Evolutionary conservation across 2,888 invertebrate species (phyloP).

Genomic region (Eupithecia pulchellata): DNA sequence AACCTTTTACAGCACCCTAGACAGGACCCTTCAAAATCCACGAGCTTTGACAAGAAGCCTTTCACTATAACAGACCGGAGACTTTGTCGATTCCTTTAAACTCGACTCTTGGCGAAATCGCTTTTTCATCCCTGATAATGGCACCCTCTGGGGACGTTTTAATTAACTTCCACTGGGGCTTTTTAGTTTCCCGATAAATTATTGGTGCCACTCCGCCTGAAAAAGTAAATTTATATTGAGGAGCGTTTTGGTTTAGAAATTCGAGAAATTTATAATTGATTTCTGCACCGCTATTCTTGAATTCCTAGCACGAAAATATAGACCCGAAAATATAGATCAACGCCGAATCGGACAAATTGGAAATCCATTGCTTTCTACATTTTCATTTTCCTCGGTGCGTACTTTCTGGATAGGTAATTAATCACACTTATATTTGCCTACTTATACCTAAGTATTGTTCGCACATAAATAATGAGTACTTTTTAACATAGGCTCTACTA

Average conservation of each 20-base stretch:
- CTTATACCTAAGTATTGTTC: no score
- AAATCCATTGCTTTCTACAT: background rate
- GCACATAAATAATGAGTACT: no score
- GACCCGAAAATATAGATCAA: background rate
- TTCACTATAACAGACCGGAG: slow-evolving; percentile 69
- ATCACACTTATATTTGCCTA: no score
- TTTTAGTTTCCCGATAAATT: slow-evolving; percentile 74
- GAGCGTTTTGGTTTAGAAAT: background rate
- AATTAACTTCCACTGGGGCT: slow-evolving; percentile 69
- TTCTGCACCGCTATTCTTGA: background rate
- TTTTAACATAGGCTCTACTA: no score
- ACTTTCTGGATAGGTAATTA: background rate
- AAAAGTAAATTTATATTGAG: slow-evolving; percentile 14
- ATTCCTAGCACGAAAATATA: background rate
- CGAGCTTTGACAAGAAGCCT: slow-evolving; percentile 59
- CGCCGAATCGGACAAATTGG: background rate
- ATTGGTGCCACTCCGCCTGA: slow-evolving; percentile 56
- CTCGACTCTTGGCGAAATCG: slow-evolving; percentile 77
- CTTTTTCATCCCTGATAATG: slow-evolving; percentile 82
- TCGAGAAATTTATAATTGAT: background rate
- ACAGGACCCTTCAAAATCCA: slow-evolving; percentile 69
- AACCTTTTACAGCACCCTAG: slow-evolving; percentile 66
- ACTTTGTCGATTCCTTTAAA: slow-evolving; percentile 77
- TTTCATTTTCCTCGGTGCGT: background rate
- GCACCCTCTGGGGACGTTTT: slow-evolving; percentile 77